phyloP scores from a whole-genome alignment of 2,888 invertebrate genomes.

The Phytoseiulus persimilis region DNA sequence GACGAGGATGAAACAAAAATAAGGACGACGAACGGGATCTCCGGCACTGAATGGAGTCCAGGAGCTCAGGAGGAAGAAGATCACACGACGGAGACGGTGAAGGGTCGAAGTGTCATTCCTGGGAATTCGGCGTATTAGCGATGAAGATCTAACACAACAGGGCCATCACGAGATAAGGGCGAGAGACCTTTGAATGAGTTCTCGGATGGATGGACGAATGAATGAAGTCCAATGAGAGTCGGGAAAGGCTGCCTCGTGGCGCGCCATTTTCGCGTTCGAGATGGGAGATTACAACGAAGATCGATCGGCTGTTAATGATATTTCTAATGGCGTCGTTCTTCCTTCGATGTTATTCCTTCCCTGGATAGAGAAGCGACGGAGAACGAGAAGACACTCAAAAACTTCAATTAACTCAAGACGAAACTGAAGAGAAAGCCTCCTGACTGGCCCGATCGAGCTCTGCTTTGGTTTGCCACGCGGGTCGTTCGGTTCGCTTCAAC shows the following conservation, averaged over 20 bases:
- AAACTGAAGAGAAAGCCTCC: neutral
- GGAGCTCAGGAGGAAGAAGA: too few species aligned
- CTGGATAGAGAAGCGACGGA: neutral
- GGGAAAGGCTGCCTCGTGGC: neutral
- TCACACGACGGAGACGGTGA: too few species aligned
- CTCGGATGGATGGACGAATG: neutral
- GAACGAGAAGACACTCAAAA: neutral
- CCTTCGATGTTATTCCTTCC: neutral
- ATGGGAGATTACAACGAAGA: slow-evolving; percentile 28
- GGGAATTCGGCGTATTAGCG: too few species aligned
- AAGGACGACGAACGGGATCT: too few species aligned
- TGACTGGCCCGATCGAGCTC: slow-evolving; percentile 16
- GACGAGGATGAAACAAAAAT: neutral
- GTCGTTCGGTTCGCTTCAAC: neutral
- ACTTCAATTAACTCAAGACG: slow-evolving; percentile 29
- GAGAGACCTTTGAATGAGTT: neutral
- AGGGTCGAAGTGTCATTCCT: too few species aligned
- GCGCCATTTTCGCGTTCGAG: neutral
- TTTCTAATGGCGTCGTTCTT: slow-evolving; percentile 36
- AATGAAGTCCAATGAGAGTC: neutral
- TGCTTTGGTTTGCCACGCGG: neutral
- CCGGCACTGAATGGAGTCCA: too few species aligned
- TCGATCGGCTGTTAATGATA: slow-evolving; percentile 39
- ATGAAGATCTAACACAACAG: too few species aligned
- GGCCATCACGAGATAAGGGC: neutral